phyloP scores from a whole-genome alignment of 2,797 vertebrate species.

The Crax fasciolata region DNA sequence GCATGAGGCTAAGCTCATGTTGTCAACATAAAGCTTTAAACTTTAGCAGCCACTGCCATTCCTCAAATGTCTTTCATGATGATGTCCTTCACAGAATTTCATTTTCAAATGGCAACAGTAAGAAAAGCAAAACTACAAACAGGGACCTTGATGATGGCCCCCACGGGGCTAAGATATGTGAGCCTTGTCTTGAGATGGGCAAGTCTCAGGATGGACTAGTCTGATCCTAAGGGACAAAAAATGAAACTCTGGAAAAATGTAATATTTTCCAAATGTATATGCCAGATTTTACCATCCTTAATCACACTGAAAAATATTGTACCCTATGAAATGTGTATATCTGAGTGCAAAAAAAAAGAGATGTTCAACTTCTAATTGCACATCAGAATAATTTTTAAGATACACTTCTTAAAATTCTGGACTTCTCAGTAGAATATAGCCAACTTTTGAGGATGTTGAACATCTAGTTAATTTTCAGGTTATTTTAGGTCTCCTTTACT shows the following conservation, averaged over 20 bases:
- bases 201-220: neutral
- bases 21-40: neutral
- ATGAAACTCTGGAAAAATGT: neutral
- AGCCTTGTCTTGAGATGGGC: neutral
- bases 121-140: neutral
- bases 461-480: neutral
- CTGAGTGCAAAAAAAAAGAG: accelerated
- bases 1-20: neutral
- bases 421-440: neutral
- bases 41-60: neutral
- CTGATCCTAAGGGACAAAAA: neutral
- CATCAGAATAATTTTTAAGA: neutral
- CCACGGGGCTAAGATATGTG: neutral
- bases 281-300: neutral
- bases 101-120: neutral
- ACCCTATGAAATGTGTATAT: neutral
- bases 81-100: neutral
- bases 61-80: neutral
- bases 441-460: neutral
- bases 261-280: neutral
- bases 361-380: neutral
- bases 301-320: neutral
- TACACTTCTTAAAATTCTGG: neutral
- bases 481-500: neutral
- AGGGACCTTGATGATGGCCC: neutral